Conservation (phyloP, 1,140 invertebrate genomes). For the Tribolium madens region DNA sequence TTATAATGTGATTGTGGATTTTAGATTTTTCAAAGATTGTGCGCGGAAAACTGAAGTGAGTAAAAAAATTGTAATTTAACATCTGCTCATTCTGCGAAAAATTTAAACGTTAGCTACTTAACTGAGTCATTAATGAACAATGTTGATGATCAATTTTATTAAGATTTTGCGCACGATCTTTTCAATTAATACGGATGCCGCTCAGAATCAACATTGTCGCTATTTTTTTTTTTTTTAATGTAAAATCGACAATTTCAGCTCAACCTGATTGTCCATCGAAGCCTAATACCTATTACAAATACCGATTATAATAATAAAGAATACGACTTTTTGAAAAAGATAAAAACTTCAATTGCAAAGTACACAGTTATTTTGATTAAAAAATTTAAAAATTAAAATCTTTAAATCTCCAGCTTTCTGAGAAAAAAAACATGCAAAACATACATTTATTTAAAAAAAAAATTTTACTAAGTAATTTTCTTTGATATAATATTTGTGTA, state of each 20-base stretch:
- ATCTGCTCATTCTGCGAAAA: neutral
- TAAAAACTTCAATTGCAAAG: too few relatives aligned
- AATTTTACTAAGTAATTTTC: too few relatives aligned
- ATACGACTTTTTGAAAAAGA: neutral
- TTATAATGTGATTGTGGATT: conserved; percentile 19
- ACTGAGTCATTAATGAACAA: neutral
- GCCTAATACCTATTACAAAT: neutral
- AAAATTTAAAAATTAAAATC: too few relatives aligned
- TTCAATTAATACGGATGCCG: too few relatives aligned
- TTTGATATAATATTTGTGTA: too few relatives aligned
- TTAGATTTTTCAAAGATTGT: conserved; percentile 8
- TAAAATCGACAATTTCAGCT: neutral
- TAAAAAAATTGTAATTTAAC: neutral
- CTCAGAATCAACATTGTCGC: neutral
- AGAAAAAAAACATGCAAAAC: too few relatives aligned
- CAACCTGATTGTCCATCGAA: neutral
- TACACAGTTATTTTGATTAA: too few relatives aligned
- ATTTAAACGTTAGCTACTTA: neutral
- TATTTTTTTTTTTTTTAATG: neutral
- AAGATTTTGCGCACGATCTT: too few relatives aligned
- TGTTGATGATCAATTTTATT: too few relatives aligned
- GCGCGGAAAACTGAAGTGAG: conserved; percentile 25
- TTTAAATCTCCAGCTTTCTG: too few relatives aligned
- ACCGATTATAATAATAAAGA: neutral
- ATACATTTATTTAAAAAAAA: too few relatives aligned